phyloP scores from a whole-genome alignment of 2,113 vertebrate species.

The Leucoraja erinaceus region DNA sequence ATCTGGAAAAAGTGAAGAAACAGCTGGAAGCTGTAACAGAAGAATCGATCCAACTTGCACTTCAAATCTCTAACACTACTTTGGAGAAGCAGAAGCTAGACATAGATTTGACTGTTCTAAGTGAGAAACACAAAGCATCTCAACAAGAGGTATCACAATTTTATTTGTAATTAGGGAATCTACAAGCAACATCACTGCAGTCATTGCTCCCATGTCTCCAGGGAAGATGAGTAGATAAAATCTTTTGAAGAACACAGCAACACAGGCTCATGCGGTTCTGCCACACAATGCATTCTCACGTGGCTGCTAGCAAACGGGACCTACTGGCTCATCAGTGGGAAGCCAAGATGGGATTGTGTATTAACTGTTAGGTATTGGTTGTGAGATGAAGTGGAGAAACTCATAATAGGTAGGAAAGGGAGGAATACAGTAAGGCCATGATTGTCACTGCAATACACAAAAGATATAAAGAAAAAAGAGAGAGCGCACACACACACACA shows the following conservation, averaged over 20 bases:
- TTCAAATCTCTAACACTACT: constrained; percentile 39
- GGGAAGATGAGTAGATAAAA: background rate
- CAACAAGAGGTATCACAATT: constrained; percentile 42
- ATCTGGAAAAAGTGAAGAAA: constrained; percentile 43
- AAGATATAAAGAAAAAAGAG: too few species aligned
- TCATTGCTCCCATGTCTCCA: background rate
- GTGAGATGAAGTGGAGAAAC: background rate
- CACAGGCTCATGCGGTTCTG: background rate
- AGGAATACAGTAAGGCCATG: background rate
- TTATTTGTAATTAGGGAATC: background rate
- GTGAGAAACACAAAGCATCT: constrained; percentile 41
- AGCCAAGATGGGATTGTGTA: background rate
- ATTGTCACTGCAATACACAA: background rate
- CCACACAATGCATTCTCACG: too few species aligned
- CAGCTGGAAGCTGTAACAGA: constrained; percentile 43
- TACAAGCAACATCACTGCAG: background rate
- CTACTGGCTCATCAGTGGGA: background rate
- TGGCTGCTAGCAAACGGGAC: background rate
- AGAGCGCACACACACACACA: too few species aligned
- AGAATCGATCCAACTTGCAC: constrained; percentile 39
- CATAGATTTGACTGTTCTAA: constrained; percentile 40
- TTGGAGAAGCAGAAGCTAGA: constrained; percentile 40
- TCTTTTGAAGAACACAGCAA: background rate
- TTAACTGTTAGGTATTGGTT: background rate
- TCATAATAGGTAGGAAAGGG: background rate